These are phyloP conservation scores for Smittia sp. DNA, from an alignment of 2,888 invertebrate genomes.

Conservation along the genomic window DNA sequence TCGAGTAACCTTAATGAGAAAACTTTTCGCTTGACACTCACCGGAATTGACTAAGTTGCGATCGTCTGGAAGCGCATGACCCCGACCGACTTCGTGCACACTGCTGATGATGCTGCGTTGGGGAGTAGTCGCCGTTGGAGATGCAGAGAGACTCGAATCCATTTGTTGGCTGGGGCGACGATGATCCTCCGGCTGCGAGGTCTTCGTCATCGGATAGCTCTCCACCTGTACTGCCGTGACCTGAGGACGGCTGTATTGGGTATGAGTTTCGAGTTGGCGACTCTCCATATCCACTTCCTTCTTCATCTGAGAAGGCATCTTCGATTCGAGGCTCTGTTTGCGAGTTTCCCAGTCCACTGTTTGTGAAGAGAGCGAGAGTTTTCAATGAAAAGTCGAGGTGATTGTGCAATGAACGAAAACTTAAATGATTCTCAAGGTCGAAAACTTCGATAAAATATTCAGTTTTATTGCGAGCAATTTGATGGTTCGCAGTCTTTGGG, in stretches of 20 bases:
- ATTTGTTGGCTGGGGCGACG: conserved; percentile 52
- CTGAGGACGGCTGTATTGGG: conserved; percentile 57
- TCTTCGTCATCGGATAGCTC: conserved; percentile 56
- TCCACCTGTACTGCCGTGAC: conserved; percentile 57
- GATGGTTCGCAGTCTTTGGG: too few relatives aligned
- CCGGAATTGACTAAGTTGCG: conserved; percentile 51
- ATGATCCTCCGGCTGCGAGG: conserved; percentile 51
- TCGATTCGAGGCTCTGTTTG: conserved; percentile 56
- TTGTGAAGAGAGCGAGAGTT: not conserved
- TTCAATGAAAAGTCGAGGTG: too few relatives aligned
- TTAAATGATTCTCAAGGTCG: too few relatives aligned
- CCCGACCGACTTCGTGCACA: conserved; percentile 53
- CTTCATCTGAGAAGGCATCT: conserved; percentile 88
- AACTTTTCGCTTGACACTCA: conserved; percentile 13
- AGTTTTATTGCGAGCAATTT: too few relatives aligned
- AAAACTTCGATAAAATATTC: too few relatives aligned
- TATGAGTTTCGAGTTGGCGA: conserved; percentile 55
- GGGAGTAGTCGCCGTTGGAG: conserved; percentile 54
- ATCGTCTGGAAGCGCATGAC: conserved; percentile 54
- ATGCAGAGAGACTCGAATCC: conserved; percentile 55
- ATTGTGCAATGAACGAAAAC: too few relatives aligned
- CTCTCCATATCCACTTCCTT: conserved; percentile 61
- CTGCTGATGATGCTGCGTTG: conserved; percentile 50
- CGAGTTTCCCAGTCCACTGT: conserved; percentile 55
- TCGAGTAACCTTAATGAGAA: not conserved